Conservation (phyloP, 2,113 vertebrate genomes). For the Leptosomus discolor region DNA sequence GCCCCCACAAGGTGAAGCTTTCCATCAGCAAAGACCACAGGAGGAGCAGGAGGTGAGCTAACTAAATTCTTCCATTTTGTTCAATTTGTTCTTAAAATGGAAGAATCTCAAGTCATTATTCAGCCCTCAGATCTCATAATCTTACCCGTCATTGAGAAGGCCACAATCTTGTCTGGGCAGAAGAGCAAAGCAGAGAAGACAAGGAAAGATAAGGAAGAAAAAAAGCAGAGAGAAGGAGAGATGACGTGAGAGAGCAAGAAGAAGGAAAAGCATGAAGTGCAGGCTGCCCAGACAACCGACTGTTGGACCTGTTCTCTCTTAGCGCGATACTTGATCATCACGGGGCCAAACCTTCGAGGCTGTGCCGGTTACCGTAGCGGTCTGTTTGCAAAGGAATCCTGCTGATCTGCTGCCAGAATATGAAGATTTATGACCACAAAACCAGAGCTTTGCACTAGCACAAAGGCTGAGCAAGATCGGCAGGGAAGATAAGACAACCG, state of each 20-base stretch:
- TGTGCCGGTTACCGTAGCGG: neutral
- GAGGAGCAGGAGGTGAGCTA: neutral
- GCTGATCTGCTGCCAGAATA: neutral
- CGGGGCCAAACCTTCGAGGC: neutral
- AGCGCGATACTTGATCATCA: slow-evolving; percentile 71
- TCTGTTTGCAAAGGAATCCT: neutral
- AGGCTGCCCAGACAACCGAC: slow-evolving; percentile 50
- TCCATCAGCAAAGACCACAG: neutral
- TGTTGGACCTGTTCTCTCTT: slow-evolving; percentile 73
- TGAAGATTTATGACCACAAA: neutral
- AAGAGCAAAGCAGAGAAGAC: slow-evolving; percentile 41
- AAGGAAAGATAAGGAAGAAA: neutral
- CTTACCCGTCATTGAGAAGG: slow-evolving; percentile 70
- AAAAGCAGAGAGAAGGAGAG: neutral
- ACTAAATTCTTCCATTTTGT: neutral
- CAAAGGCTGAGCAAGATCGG: neutral
- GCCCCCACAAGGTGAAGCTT: neutral
- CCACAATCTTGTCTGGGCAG: slow-evolving; percentile 62
- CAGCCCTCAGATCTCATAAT: slow-evolving; percentile 79
- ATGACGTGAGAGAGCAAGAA: neutral
- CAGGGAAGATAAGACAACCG: neutral
- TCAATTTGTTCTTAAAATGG: neutral
- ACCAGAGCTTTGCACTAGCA: neutral
- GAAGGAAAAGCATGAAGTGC: neutral
- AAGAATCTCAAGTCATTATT: neutral